Evolutionary conservation across 1,140 invertebrate genomes (phyloP).

Genomic region (Adelges cooleyi): DNA sequence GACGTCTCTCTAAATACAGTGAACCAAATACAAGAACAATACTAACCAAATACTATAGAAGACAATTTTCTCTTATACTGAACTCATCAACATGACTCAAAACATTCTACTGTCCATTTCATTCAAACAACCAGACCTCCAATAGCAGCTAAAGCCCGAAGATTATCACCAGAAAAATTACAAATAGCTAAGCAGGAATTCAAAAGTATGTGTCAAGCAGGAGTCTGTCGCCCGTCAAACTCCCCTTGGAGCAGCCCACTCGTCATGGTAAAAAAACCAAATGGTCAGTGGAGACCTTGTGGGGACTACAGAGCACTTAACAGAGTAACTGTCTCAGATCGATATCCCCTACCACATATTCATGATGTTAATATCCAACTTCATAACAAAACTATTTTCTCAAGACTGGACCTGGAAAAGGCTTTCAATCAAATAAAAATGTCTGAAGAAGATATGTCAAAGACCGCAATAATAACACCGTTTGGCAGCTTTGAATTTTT

Average conservation of each 20-base stretch:
- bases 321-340: slow-evolving; percentile 37
- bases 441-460: slow-evolving; percentile 34
- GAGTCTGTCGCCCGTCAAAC: slow-evolving; percentile 34
- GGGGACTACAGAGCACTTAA: slow-evolving; percentile 44
- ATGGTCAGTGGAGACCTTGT: slow-evolving; percentile 38
- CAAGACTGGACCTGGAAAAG: slow-evolving; percentile 36
- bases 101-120: slow-evolving; percentile 2
- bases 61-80: background rate
- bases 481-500: slow-evolving; percentile 29
- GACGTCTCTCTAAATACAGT: background rate
- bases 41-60: background rate
- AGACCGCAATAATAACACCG: slow-evolving; percentile 36
- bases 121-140: slow-evolving; percentile 36
- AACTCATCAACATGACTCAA: slow-evolving; percentile 9
- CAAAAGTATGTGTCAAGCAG: slow-evolving; percentile 35
- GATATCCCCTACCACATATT: slow-evolving; percentile 38
- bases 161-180: slow-evolving; percentile 37
- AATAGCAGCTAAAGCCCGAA: slow-evolving; percentile 36
- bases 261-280: slow-evolving; percentile 39
- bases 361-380: slow-evolving; percentile 37
- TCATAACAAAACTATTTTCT: slow-evolving; percentile 38
- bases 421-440: slow-evolving; percentile 43
- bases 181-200: slow-evolving; percentile 34
- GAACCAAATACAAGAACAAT: slow-evolving; percentile 7
- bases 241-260: slow-evolving; percentile 40